Evolutionary conservation across 2,888 invertebrate species (phyloP), one percentile per base, ranked within the genome.

Genomic region (Tholera decimalis): DNA sequence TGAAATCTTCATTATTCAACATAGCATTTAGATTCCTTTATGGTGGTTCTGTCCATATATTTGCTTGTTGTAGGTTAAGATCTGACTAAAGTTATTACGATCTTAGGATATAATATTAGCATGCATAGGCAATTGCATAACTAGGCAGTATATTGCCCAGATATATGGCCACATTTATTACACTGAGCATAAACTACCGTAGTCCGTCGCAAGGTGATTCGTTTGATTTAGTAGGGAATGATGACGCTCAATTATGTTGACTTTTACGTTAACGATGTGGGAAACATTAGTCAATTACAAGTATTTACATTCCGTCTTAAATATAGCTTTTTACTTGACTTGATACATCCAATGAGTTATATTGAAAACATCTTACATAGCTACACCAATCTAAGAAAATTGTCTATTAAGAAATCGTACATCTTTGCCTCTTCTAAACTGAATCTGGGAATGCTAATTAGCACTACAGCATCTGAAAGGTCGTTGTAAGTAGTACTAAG

Each of bases 131-230:
- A 50, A 50, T 49, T 73, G 33, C 50, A 39, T 63, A 75, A 55
- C 47, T 62, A 30, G 57, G 13, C 44, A 54, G 57, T 70, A 53
- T 54, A 73, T 57, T 44, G 35, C 54, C 30, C 30, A 41, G 49
- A 73, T 50, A 57, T 74, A 69, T 69, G 47, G 35, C 51, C 24
- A 60, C 62, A 69, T 69, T 73, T 63, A 63, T 54, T 62, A 47
- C 37, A 28, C 30, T n/a, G 8, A 49, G 28, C 41, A 60, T 72
- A 60, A 61, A 62, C 70, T 68, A 63, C 55, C 47, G 43, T 44
- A 35, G 30, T 33, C 43, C 51, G 46, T 55, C 39, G 54, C 41
- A 55, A 67, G 46, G 44, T 53, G 47, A 53, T 68, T 74, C 50
- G 24, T 62, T 75, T 69, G 70, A 73, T 69, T 56, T 57, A 69